Conservation (phyloP, 2,888 invertebrate genomes). For the Pyrgus malvae region DNA sequence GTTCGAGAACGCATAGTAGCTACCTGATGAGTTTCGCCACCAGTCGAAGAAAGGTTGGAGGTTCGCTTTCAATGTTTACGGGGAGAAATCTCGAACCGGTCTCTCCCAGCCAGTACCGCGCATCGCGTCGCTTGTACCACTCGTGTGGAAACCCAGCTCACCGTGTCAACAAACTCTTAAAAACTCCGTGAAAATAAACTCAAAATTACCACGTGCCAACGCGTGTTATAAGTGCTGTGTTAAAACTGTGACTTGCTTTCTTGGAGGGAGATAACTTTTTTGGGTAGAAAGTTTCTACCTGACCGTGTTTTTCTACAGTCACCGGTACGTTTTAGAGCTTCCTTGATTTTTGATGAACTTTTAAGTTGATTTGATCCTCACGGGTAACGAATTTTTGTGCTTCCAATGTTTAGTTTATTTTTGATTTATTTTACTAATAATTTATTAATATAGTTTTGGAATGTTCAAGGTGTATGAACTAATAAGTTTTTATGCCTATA, state of each 20-base stretch:
- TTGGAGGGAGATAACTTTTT: constrained; percentile 37
- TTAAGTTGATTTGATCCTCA: not conserved
- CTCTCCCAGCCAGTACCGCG: constrained; percentile 48
- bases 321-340: constrained; percentile 55
- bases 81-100: constrained; percentile 79
- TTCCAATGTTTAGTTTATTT: not conserved
- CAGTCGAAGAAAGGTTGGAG: constrained; percentile 71
- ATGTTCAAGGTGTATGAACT: no score
- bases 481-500: no score
- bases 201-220: constrained; percentile 15
- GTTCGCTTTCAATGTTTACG: constrained; percentile 79
- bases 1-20: constrained; percentile 50
- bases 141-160: constrained; percentile 37
- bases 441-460: not conserved
- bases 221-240: constrained; percentile 35
- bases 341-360: not conserved
- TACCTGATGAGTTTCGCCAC: constrained; percentile 60
- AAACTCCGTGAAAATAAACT: constrained; percentile 24
- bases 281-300: constrained; percentile 59
- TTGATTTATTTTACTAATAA: not conserved
- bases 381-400: not conserved
- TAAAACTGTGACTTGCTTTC: constrained; percentile 18
- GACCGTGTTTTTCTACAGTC: constrained; percentile 52
- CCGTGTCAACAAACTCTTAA: constrained; percentile 32
- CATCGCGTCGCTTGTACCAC: constrained; percentile 47